A percentile compares a stretch with the other conserved stretches of the same genome.
Conservation (phyloP, 1,140 invertebrate species). For the Panagrolaimus sp. region DNA sequence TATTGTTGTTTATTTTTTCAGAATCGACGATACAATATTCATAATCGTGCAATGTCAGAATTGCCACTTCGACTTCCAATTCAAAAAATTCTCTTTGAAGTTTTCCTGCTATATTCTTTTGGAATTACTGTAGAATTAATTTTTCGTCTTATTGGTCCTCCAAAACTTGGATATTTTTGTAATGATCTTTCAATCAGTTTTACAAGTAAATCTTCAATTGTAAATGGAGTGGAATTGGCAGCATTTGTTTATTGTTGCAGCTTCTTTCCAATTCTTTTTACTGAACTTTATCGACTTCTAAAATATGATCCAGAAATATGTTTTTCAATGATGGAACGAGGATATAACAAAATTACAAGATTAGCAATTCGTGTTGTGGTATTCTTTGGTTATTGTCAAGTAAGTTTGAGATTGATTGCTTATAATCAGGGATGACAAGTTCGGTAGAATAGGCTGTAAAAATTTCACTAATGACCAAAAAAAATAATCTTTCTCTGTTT, state of each 20-base stretch:
- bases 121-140: background rate
- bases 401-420: background rate
- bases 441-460: too few relatives aligned
- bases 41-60: slow-evolving; percentile 3
- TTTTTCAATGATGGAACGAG: background rate
- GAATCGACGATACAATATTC: background rate
- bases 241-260: background rate
- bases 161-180: slow-evolving; percentile 11
- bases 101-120: background rate
- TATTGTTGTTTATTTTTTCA: background rate
- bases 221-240: background rate
- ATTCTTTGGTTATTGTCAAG: background rate
- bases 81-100: background rate
- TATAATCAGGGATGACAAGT: too few relatives aligned
- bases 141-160: slow-evolving; percentile 1
- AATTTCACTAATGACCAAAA: too few relatives aligned
- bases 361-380: background rate
- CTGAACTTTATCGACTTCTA: background rate
- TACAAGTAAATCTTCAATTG: background rate
- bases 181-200: slow-evolving; percentile 7
- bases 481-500: too few relatives aligned
- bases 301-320: background rate
- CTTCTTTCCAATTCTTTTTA: background rate
- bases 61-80: background rate
- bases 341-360: background rate